A percentile compares a stretch with the other conserved stretches of the same genome.
phyloP scores from a whole-genome alignment of 1,140 invertebrate species.

The Pogonomyrmex californicus region DNA sequence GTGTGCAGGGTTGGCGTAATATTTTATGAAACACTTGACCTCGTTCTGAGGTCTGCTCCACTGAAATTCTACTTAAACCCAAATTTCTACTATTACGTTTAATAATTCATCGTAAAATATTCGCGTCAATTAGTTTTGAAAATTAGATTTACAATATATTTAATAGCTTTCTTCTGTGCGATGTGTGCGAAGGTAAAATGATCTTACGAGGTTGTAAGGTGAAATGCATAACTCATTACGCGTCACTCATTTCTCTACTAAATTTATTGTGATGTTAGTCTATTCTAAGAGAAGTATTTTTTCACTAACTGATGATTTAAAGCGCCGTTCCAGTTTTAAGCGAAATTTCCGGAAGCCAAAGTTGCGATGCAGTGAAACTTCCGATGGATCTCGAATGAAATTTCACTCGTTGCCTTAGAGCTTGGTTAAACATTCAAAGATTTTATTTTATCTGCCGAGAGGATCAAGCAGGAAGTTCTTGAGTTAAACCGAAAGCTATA shows the following conservation, averaged over 20 bases:
- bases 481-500: slow-evolving; percentile 63
- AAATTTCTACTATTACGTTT: slow-evolving; percentile 14
- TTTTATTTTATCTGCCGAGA: slow-evolving; percentile 45
- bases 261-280: slow-evolving; percentile 2
- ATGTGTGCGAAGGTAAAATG: not conserved
- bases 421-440: slow-evolving; percentile 55
- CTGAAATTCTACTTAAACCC: slow-evolving; percentile 22
- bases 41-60: not conserved
- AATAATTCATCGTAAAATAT: slow-evolving; percentile 5
- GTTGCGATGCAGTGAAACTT: slow-evolving; percentile 26
- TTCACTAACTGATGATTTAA: slow-evolving; percentile 9
- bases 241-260: not conserved
- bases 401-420: slow-evolving; percentile 24
- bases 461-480: slow-evolving; percentile 51
- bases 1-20: slow-evolving; percentile 12
- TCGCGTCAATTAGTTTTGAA: not conserved
- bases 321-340: not conserved
- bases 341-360: slow-evolving; percentile 23
- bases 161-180: not conserved
- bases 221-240: not conserved
- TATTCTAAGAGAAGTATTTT: not conserved
- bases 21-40: slow-evolving; percentile 43
- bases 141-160: not conserved
- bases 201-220: not conserved
- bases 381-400: slow-evolving; percentile 37